A percentile compares a stretch with the other conserved stretches of the same genome.
Evolutionary conservation across 2,113 vertebrate species (phyloP).

Genomic region (Ceyx cyanopectus): DNA sequence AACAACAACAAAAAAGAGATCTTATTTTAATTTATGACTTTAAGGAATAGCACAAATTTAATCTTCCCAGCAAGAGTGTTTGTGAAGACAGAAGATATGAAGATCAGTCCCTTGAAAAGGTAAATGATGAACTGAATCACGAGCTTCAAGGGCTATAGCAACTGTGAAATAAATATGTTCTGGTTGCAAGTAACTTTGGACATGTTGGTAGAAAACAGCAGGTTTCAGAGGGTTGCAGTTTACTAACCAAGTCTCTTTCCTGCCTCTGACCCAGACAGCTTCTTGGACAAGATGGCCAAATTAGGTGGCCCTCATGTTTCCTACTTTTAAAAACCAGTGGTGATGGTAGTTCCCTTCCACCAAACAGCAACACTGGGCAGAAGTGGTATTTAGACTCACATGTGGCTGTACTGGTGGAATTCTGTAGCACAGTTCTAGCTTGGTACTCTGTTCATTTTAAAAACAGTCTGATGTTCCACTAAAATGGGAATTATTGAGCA

Average conservation of each 20-base stretch:
- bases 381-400: neutral
- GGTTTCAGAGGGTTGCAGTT: neutral
- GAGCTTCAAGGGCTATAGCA: neutral
- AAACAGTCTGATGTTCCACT: neutral
- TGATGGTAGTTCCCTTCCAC: neutral
- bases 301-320: neutral
- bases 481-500: neutral
- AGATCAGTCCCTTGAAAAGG: neutral
- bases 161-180: neutral
- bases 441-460: neutral
- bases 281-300: neutral
- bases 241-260: neutral
- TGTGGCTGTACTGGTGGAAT: neutral
- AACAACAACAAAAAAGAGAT: neutral
- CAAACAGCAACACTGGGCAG: neutral
- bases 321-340: neutral
- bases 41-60: neutral
- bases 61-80: neutral
- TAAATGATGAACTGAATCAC: neutral
- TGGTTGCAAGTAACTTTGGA: neutral
- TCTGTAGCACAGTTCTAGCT: neutral
- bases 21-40: neutral
- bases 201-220: neutral
- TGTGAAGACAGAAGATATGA: neutral
- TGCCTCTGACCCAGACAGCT: neutral